phyloP scores from a whole-genome alignment of 2,888 invertebrate species.

The Sipha maydis region DNA sequence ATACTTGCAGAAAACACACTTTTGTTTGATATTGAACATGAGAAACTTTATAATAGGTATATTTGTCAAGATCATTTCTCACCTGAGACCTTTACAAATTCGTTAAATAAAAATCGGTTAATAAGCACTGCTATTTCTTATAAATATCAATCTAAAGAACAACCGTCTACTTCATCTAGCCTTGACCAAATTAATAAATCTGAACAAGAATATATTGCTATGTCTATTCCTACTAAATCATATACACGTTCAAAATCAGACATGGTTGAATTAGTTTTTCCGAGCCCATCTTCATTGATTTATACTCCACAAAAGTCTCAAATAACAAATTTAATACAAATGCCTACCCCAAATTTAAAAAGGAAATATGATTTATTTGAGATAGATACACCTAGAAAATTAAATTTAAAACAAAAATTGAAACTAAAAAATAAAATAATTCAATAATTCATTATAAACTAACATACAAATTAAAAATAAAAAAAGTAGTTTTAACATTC shows the following conservation, averaged over 20 bases:
- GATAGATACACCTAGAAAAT: too few relatives aligned
- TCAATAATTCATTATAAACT: too few relatives aligned
- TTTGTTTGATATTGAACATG: too few relatives aligned
- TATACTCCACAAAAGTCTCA: slow-evolving; percentile 19
- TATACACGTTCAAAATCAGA: slow-evolving; percentile 9
- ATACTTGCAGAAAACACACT: too few relatives aligned
- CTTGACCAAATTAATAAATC: neutral
- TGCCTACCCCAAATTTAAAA: slow-evolving; percentile 17
- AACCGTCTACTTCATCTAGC: slow-evolving; percentile 1
- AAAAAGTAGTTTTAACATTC: too few relatives aligned
- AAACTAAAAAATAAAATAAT: too few relatives aligned
- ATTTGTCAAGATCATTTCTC: slow-evolving; percentile 17
- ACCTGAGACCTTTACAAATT: neutral
- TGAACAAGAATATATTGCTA: slow-evolving; percentile 8
- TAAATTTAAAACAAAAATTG: too few relatives aligned
- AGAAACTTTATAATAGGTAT: neutral
- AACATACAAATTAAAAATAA: too few relatives aligned
- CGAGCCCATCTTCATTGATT: too few relatives aligned
- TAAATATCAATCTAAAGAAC: neutral
- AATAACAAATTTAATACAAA: slow-evolving; percentile 28
- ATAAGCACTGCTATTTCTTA: neutral
- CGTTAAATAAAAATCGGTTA: too few relatives aligned
- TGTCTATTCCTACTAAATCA: neutral
- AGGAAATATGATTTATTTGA: neutral
- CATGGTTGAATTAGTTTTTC: slow-evolving; percentile 13